These are phyloP conservation scores for Dicrostonyx torquatus DNA, from an alignment of 2,797 vertebrate species.

Conservation along the genomic window DNA sequence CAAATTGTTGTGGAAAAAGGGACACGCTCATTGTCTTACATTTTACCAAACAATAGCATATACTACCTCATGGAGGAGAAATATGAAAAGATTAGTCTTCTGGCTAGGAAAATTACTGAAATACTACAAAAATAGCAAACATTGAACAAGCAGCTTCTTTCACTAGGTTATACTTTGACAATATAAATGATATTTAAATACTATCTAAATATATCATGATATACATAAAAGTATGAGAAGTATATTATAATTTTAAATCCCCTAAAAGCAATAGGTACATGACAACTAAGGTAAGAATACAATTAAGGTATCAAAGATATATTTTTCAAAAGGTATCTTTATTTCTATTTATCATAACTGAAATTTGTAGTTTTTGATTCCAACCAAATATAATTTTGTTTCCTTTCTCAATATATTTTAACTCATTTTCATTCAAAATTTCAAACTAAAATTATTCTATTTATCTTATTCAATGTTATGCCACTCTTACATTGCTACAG, in stretches of 20 bases:
- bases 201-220: not conserved
- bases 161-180: not conserved
- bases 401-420: not conserved
- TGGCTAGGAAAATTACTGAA: not conserved
- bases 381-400: not conserved
- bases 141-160: not conserved
- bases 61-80: not conserved
- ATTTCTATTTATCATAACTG: not conserved
- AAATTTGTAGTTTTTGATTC: not conserved
- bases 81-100: not conserved
- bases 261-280: not conserved
- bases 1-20: not conserved
- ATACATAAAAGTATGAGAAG: not conserved
- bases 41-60: not conserved
- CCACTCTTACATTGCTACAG: not conserved
- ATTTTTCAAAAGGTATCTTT: not conserved
- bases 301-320: not conserved
- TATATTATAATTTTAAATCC: not conserved
- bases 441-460: not conserved
- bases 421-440: not conserved
- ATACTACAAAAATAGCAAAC: not conserved
- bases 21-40: not conserved
- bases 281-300: not conserved
- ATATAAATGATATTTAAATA: not conserved
- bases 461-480: not conserved